Conservation (phyloP, 2,797 vertebrate species). For the Rhadinocentrus ornatus region DNA sequence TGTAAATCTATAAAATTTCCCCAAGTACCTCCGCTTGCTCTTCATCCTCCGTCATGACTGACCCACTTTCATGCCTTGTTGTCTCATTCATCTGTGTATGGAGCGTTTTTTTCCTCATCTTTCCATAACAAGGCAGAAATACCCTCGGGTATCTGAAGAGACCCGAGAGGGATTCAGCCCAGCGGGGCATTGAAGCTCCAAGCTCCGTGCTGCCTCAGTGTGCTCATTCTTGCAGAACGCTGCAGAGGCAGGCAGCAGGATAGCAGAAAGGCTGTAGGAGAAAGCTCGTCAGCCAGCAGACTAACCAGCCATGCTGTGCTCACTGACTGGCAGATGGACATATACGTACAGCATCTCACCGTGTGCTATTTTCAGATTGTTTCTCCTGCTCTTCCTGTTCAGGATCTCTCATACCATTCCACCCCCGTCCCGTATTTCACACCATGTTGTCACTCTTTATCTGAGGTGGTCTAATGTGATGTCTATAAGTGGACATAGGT, state of each 20-base stretch:
- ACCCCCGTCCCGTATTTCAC: slow-evolving; percentile 13
- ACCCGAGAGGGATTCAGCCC: slow-evolving; percentile 50
- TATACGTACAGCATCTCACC: slow-evolving; percentile 25
- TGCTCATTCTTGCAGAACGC: slow-evolving; percentile 66
- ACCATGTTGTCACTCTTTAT: slow-evolving; percentile 41
- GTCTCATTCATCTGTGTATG: slow-evolving; percentile 49
- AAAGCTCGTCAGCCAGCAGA: slow-evolving; percentile 37
- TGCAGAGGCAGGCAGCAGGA: slow-evolving; percentile 43
- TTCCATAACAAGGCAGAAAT: slow-evolving; percentile 45
- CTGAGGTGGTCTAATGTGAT: slow-evolving; percentile 38
- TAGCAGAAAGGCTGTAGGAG: slow-evolving; percentile 42
- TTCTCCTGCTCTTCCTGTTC: slow-evolving; percentile 17
- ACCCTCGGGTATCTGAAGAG: slow-evolving; percentile 60
- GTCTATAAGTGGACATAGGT: slow-evolving; percentile 57
- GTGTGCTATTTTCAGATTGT: slow-evolving; percentile 54
- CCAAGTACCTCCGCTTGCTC: neutral
- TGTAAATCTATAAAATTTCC: slow-evolving; percentile 27
- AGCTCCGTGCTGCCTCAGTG: slow-evolving; percentile 52
- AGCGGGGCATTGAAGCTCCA: slow-evolving; percentile 46
- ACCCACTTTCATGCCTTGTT: slow-evolving; percentile 50
- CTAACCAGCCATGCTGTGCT: slow-evolving; percentile 31
- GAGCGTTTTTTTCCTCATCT: neutral
- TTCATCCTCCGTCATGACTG: slow-evolving; percentile 28
- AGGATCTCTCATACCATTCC: slow-evolving; percentile 12
- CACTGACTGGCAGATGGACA: slow-evolving; percentile 63